Conservation (phyloP, 1,140 invertebrate species). For the Leptinotarsa undecemlineata region DNA sequence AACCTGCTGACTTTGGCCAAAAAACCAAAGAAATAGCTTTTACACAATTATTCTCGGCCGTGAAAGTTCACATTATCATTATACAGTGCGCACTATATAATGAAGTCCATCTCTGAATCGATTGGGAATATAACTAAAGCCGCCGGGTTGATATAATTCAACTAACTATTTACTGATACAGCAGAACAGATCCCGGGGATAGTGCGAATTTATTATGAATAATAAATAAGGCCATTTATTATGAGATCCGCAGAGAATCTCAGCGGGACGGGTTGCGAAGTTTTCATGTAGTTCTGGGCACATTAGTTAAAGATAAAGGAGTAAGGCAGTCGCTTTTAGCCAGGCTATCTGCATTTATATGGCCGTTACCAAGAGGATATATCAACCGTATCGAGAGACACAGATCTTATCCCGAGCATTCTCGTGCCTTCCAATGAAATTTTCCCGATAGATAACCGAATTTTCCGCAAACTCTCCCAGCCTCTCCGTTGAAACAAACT, state of each 20-base stretch:
- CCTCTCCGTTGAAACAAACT: slow-evolving; percentile 24
- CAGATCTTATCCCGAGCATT: slow-evolving; percentile 29
- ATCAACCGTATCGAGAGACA: slow-evolving; percentile 31
- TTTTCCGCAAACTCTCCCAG: slow-evolving; percentile 24
- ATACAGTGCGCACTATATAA: no score
- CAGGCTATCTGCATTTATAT: slow-evolving; percentile 35
- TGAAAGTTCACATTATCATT: no score
- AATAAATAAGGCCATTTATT: slow-evolving; percentile 20
- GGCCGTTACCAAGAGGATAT: slow-evolving; percentile 35
- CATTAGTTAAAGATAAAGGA: slow-evolving; percentile 34
- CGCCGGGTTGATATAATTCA: no score
- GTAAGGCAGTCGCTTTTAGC: slow-evolving; percentile 30
- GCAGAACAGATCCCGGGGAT: neutral
- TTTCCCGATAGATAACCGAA: slow-evolving; percentile 10
- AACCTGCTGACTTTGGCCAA: no score
- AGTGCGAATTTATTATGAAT: slow-evolving; percentile 1
- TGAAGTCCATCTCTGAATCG: no score
- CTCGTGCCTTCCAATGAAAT: slow-evolving; percentile 31
- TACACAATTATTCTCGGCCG: no score
- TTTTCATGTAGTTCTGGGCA: slow-evolving; percentile 33
- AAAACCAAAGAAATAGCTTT: no score
- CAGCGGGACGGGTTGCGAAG: slow-evolving; percentile 3
- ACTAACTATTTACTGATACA: no score
- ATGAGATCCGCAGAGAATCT: neutral
- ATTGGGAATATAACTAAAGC: no score